Conservation (phyloP, 2,797 vertebrate genomes). For the Phyllotis vaccarum region DNA sequence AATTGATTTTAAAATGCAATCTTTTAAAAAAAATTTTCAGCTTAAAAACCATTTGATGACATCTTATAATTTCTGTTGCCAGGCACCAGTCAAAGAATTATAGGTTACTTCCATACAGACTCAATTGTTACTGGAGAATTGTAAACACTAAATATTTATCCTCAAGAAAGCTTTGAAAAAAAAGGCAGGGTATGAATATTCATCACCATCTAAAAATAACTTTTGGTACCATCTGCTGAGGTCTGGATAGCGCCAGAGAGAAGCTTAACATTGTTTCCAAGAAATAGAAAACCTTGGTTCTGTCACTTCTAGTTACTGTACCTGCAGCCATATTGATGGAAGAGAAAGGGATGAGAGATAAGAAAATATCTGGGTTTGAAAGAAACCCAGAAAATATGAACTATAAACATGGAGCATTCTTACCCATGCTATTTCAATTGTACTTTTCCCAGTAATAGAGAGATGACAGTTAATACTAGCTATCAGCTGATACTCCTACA, state of each 20-base stretch:
- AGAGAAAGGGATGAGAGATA: background rate
- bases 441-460: too few relatives aligned
- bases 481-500: background rate
- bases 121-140: background rate
- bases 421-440: background rate
- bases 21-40: background rate
- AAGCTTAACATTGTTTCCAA: background rate
- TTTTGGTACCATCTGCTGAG: background rate
- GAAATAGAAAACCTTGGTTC: background rate
- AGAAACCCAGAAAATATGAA: background rate
- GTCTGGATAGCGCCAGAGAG: background rate
- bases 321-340: background rate
- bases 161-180: background rate
- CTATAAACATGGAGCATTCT: background rate
- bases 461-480: too few relatives aligned
- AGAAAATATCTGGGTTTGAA: background rate
- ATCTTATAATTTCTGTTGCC: background rate
- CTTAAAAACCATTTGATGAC: background rate
- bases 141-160: background rate
- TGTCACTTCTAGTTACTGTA: background rate
- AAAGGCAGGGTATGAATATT: background rate
- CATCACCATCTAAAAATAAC: background rate
- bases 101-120: background rate
- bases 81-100: background rate
- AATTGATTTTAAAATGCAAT: background rate